Evolutionary conservation across 1,140 invertebrate genomes (phyloP), one percentile per base, ranked within the genome.

Genomic region (Bursaphelenchus mucronatus): DNA sequence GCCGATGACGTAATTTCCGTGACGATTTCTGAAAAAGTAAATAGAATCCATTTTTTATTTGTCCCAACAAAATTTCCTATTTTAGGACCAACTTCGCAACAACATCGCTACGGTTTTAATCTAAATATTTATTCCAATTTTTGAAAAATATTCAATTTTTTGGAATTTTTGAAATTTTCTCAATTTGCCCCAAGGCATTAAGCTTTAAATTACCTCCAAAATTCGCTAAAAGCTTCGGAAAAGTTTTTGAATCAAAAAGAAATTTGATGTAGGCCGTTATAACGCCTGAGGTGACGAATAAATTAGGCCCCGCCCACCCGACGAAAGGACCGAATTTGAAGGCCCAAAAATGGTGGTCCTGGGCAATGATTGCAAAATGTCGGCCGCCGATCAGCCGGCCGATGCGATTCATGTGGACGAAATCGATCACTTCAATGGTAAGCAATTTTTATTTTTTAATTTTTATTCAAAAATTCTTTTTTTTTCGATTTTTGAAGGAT

Each of bases 341-440:
- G 59, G 13, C 68, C 44, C 30, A 1, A 75, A 75, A 9, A 69
- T 75, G 63, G 67, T 69, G 8, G 44, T 71, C 45, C 49, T 71
- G 43, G 71, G 70, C 21, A 74, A 74, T 58, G 70, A 52, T 7
- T 46, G 41, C n/a, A 54, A 17, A 11, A 67, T 67, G 68, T 39
- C 63, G 13, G 66, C 50, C 21, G 71, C 70, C 55, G 68, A 66
- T 40, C 41, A 63, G 40, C 51, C 73, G 47, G 43, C 69, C n/a
- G 59, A 75, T 39, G 73, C 65, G 13, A 79, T 75, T 52, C 45
- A 50, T 21, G 73, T 75, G n/a, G 73, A 75, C 52, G 73, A 75
- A 62, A 13, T 45, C 21, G 76, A 75, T 62, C 73, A 76, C 52
- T 75, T 66, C 55, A 40, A 74, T 45, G 70, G 70, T 72, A 51